Base-by-base conservation (phyloP, 1,140 invertebrate species). In the Drosophila mayri region DNA sequence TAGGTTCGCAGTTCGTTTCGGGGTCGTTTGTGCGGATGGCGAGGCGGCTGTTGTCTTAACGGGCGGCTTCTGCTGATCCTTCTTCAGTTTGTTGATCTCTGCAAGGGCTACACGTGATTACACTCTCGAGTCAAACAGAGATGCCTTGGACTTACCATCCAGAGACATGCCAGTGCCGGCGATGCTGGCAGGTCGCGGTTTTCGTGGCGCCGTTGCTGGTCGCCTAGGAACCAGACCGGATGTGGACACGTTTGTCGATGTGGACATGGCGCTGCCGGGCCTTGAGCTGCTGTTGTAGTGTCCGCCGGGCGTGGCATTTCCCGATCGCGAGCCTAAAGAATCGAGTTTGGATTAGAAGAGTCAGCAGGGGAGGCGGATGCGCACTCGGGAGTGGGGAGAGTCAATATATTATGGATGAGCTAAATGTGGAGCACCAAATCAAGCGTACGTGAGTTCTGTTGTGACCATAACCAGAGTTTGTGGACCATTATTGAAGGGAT, bases 131-230 rank as follows among this genome's bases (percentile, higher is more conserved):
- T n/a, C 16, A 3, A 12, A 20, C 25, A 5, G 4, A 4, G 20
- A 14, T 18, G 6, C 11, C 22, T 1, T 7, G 4, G 52, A 47
- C 79, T 80, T 47, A 92, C 91, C 91, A 74, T 94, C 94, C 82
- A 93, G 54, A 49, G 96, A 95, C 92, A 97, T 95, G 67, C 96
- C 96, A 70, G 97, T 97, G 86, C 96, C 96, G 79, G 97, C 97
- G 90, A 98, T 97, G 93, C 96, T 97, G 82, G 96, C 95, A 76
- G 97, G 97, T 64, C 97, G 94, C 28, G 91, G 91, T 73, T 93
- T 93, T 7, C 92, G 77, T 18, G 78, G 73, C 52, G 91, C 72
- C 8, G 79, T 79, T 9, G 74, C 72, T 16, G 92, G 80, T 32
- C 92, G 81, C 38, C 91, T 80, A 38, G 77, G 54, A 35, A 93